Base-by-base conservation (phyloP, 2,888 invertebrate genomes). In the Drosophila buzzatii region DNA sequence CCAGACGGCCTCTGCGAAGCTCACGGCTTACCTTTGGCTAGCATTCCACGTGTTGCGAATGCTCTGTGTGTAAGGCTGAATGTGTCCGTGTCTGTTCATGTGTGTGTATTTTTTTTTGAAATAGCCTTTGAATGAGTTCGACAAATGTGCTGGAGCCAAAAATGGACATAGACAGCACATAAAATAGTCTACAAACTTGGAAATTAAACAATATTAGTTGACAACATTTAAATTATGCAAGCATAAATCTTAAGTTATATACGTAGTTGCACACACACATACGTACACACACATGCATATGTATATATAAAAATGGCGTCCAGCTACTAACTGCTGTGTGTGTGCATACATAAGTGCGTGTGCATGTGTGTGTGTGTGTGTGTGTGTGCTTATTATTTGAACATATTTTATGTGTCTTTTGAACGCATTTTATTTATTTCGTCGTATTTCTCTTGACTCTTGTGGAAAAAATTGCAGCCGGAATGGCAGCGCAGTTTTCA, bases 381-480 rank as follows among this genome's bases (percentile, higher is more conserved):
- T 51, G 35, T 53, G 23, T 68, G 53, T 69, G 67, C 66, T 70
- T 63, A 76, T 76, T 76, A 69, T 80, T 79, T 76, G 72, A 77
- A 67, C 73, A 76, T 82, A 80, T 76, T 81, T 81, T 67, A 75
- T 87, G 69, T 73, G 71, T 77, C 73, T 82, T 89, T 89, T 84
- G 76, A 79, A 81, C 73, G 68, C 73, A 76, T 67, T 86, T 77
- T 79, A 76, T 85, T 87, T 89, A 85, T 89, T 73, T 76, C 74
- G 72, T 81, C 85, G 87, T 84, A 85, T 85, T 85, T 85, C 84
- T 85, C 84, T 89, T 76, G 80, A 65, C 73, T 55, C 53, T 70
- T 59, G 59, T 72, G 64, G 66, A 73, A 83, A 85, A 85, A 84
- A 79, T 56, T 76, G 69, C 80, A 79, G 81, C 75, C 75, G 73